phyloP scores from a whole-genome alignment of 1,140 invertebrate genomes.

The Caerostris extrusa region DNA sequence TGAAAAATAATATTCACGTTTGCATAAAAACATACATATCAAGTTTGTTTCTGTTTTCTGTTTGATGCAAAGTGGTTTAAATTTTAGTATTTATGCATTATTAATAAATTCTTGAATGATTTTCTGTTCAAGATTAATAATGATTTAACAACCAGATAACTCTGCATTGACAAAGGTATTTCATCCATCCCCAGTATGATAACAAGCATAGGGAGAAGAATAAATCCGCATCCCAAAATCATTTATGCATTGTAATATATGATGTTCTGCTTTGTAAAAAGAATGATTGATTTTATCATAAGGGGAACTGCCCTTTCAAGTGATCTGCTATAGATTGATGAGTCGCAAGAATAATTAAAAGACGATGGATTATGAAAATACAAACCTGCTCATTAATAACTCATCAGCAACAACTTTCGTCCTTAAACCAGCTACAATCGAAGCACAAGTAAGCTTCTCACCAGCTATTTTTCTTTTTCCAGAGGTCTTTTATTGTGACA shows the following conservation, averaged over 20 bases:
- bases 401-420: slow-evolving; percentile 50
- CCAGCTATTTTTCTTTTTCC: not conserved
- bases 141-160: no score
- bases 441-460: slow-evolving; percentile 21
- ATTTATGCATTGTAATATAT: slow-evolving; percentile 19
- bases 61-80: no score
- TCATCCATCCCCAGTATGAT: not conserved
- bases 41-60: no score
- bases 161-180: no score
- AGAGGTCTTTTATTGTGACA: not conserved
- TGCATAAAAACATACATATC: no score
- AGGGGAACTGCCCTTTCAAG: slow-evolving; percentile 32
- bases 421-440: slow-evolving; percentile 52
- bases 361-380: slow-evolving; percentile 50
- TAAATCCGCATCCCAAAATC: not conserved
- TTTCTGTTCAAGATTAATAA: no score
- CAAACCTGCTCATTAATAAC: slow-evolving; percentile 57
- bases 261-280: slow-evolving; percentile 50
- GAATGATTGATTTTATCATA: slow-evolving; percentile 43
- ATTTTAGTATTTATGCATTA: no score
- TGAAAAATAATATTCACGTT: no score
- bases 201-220: not conserved
- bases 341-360: slow-evolving; percentile 42
- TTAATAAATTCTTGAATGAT: no score
- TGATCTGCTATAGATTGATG: slow-evolving; percentile 51